Percentiles rank a stretch among this genome's conserved stretches.
These are phyloP conservation scores for Samia ricini DNA, from an alignment of 1,140 invertebrate genomes.

Conservation along the genomic window DNA sequence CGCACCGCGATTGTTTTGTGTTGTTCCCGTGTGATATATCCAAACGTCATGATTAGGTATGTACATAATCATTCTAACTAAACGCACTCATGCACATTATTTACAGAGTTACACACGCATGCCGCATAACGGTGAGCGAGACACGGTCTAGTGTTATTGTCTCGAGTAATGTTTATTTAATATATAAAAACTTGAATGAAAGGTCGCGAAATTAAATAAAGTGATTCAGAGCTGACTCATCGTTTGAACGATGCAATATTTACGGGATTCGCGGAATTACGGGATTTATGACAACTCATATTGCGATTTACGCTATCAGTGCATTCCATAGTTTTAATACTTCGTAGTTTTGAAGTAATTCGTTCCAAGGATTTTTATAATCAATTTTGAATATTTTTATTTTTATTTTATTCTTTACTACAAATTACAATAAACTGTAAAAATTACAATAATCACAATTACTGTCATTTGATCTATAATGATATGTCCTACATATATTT, in stretches of 20 bases:
- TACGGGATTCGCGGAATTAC: not conserved
- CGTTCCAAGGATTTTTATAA: not conserved
- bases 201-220: slow-evolving; percentile 9
- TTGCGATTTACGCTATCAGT: not conserved
- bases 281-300: not conserved
- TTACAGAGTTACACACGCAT: not conserved
- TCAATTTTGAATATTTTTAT: too few species aligned
- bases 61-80: slow-evolving; percentile 19
- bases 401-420: too few species aligned
- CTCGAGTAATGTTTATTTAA: slow-evolving; percentile 8
- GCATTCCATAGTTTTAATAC: not conserved
- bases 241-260: not conserved
- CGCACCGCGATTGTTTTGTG: slow-evolving; percentile 9
- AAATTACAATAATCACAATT: too few species aligned
- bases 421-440: too few species aligned
- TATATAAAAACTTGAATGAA: slow-evolving; percentile 7
- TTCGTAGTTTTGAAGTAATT: not conserved
- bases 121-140: not conserved
- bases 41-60: slow-evolving; percentile 39
- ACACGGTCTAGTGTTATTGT: not conserved
- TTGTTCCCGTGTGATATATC: slow-evolving; percentile 3
- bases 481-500: too few species aligned
- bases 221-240: slow-evolving; percentile 12
- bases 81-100: not conserved
- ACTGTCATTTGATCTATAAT: too few species aligned